Conservation (phyloP, 2,113 vertebrate species). For the Salvelinus fontinalis region DNA sequence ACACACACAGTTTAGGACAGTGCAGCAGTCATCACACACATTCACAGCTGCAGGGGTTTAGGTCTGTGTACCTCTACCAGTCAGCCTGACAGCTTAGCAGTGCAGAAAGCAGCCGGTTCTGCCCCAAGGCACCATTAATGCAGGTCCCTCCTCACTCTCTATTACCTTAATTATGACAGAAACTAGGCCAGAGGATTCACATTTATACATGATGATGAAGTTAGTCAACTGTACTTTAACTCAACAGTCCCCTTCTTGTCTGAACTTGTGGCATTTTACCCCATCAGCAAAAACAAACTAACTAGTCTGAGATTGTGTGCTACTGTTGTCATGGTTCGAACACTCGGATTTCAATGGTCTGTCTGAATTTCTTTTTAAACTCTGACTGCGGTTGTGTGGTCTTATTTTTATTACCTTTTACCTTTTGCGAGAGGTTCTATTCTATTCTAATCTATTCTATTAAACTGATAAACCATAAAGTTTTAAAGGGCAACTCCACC, state of each 20-base stretch:
- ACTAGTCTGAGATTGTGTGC: slow-evolving; percentile 3
- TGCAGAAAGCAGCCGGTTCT: slow-evolving; percentile 63
- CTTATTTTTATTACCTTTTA: too few relatives aligned
- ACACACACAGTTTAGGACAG: slow-evolving; percentile 50
- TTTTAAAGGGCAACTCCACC: too few relatives aligned
- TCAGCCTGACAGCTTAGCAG: slow-evolving; percentile 32
- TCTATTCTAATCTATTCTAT: too few relatives aligned
- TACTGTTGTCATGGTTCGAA: not conserved
- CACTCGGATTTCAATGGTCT: not conserved
- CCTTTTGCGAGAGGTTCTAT: too few relatives aligned
- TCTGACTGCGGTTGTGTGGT: not conserved
- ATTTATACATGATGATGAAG: slow-evolving; percentile 39
- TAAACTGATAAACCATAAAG: too few relatives aligned
- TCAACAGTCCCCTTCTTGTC: slow-evolving; percentile 46
- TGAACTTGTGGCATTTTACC: slow-evolving; percentile 37
- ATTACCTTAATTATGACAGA: slow-evolving; percentile 73
- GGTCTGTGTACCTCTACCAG: slow-evolving; percentile 54
- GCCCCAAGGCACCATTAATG: slow-evolving; percentile 65
- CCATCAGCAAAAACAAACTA: slow-evolving; percentile 57
- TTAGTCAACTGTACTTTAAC: slow-evolving; percentile 58
- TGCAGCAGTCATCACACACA: slow-evolving; percentile 12
- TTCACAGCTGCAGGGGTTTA: slow-evolving; percentile 36
- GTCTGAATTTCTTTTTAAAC: not conserved
- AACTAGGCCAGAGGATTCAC: slow-evolving; percentile 64
- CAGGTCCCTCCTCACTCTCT: slow-evolving; percentile 71